These are phyloP conservation scores for Epinotia nisella DNA, from an alignment of 2,888 invertebrate genomes.

Conservation along the genomic window DNA sequence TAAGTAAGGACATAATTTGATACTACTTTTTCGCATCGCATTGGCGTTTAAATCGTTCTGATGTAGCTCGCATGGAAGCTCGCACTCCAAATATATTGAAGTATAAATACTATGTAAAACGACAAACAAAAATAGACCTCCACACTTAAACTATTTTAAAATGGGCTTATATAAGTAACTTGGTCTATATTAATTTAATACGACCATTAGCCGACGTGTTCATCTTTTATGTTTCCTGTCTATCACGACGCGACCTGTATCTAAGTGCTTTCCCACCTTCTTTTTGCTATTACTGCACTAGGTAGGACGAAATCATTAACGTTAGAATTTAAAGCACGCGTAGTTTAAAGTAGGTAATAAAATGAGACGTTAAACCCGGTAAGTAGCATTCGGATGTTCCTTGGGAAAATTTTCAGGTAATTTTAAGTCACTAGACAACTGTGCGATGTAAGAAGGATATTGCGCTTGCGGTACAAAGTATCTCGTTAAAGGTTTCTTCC, in stretches of 20 bases:
- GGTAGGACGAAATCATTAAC: not conserved
- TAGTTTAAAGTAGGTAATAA: not conserved
- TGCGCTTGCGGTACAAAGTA: not conserved
- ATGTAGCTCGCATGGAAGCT: too few species aligned
- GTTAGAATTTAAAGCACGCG: not conserved
- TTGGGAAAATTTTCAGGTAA: not conserved
- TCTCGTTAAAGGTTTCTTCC: conserved; percentile 22
- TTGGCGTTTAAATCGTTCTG: too few species aligned
- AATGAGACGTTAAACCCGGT: not conserved
- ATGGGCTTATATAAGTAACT: too few species aligned
- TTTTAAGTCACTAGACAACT: not conserved
- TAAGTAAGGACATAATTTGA: conserved; percentile 77
- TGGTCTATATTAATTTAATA: not conserved
- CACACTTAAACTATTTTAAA: too few species aligned
- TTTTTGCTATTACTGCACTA: not conserved
- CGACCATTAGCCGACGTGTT: not conserved
- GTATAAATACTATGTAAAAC: too few species aligned
- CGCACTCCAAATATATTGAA: too few species aligned
- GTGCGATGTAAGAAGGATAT: conserved; percentile 22
- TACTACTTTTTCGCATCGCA: too few species aligned
- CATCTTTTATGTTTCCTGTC: not conserved
- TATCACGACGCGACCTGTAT: not conserved
- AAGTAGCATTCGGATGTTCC: not conserved
- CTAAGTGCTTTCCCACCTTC: not conserved
- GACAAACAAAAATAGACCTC: too few species aligned